Conservation (phyloP, 2,888 invertebrate species). For the Drosophila robusta region DNA sequence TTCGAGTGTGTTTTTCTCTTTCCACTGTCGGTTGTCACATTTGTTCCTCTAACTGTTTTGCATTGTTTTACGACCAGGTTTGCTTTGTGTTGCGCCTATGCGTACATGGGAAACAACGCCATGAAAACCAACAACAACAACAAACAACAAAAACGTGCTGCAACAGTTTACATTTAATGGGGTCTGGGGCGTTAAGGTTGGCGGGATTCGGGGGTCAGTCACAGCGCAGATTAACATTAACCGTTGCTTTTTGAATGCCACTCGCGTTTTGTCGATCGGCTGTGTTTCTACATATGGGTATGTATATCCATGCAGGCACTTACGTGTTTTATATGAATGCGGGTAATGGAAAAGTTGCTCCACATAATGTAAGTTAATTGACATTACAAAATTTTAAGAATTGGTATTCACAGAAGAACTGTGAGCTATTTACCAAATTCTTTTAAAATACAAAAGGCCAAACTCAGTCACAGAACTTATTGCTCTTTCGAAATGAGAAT, state of each 20-base stretch:
- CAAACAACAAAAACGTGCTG: slow-evolving; percentile 43
- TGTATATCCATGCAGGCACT: background rate
- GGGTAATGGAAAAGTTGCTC: slow-evolving; percentile 40
- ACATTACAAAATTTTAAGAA: slow-evolving; percentile 22
- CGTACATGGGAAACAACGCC: slow-evolving; percentile 73
- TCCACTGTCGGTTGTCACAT: slow-evolving; percentile 40
- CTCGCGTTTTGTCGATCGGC: slow-evolving; percentile 38
- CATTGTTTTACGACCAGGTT: slow-evolving; percentile 79
- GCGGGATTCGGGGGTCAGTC: slow-evolving; percentile 46
- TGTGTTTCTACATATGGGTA: slow-evolving; percentile 7
- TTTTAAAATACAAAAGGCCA: no score
- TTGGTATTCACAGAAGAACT: background rate
- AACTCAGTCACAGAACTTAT: no score
- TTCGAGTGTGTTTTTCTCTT: slow-evolving; percentile 9
- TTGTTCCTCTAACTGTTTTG: slow-evolving; percentile 78
- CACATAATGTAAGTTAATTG: slow-evolving; percentile 64
- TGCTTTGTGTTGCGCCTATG: slow-evolving; percentile 57
- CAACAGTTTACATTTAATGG: slow-evolving; percentile 80
- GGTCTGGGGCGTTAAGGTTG: slow-evolving; percentile 48
- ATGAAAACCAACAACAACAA: slow-evolving; percentile 42
- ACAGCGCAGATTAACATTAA: slow-evolving; percentile 34
- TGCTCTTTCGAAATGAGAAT: no score
- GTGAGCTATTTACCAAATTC: no score
- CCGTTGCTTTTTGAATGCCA: slow-evolving; percentile 62
- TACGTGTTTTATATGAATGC: slow-evolving; percentile 4